Base-by-base conservation (phyloP, 2,888 invertebrate species). In the Erebia epiphron region DNA sequence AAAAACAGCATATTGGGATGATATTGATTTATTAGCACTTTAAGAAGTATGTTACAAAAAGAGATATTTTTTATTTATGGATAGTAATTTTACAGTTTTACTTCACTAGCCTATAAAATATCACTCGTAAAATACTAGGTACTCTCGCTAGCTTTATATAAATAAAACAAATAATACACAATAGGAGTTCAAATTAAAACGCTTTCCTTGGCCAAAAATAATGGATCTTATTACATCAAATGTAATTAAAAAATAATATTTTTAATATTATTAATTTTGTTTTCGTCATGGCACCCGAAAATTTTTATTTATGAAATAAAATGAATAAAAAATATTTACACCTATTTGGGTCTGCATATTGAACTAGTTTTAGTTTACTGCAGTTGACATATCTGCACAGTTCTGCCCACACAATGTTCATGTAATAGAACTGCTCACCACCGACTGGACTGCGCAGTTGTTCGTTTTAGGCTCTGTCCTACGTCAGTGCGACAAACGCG, bases 261-360 rank as follows among this genome's bases (percentile, higher is more conserved):
- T 62, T 49, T 13, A 62, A 21, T 21, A 62, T 62, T 62, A 62
- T 54, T 71, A 73, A 52, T 64, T 65, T 61, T 41, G 13, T 70
- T 63, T 68, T 69, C 83, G 84, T 85, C 85, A 87, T 88, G 88
- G 87, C 88, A 88, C 87, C 87, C 78, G 78, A 80, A 79, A 72
- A 75, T 79, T 75, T 75, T 79, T 80, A 77, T 14, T 77, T 70
- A 74, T 74, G 72, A 73, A 75, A 73, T 70, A 76, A 75, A 78
- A 77, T 77, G 74, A n/a, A 73, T 76, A 58, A 72, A 78, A 80
- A 79, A 80, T 86, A 85, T 85, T 81, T 84, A 85, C 83, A 84
- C 76, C 78, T 80, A 81, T 80, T 77, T 73, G 46, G 46, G 46
- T 46, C 13, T 3, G 46, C 46, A 46, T 9, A 46, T 26, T 7